Conservation (phyloP, 2,888 invertebrate species). For the Embidobia sp. region DNA sequence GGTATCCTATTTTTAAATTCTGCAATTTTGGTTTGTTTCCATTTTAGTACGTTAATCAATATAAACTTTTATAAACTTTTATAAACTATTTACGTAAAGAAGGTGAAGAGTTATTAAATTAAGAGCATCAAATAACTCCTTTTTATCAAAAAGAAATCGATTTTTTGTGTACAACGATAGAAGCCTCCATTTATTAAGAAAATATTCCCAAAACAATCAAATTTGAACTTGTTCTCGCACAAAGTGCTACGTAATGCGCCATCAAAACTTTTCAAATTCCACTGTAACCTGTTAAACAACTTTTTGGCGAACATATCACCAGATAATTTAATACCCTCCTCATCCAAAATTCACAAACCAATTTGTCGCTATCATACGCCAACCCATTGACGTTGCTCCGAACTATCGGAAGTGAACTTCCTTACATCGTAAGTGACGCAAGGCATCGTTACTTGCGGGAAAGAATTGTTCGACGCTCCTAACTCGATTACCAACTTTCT, state of each 20-base stretch:
- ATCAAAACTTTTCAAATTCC: neutral
- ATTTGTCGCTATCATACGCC: constrained; percentile 36
- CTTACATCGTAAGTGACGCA: constrained; percentile 39
- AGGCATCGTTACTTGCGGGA: constrained; percentile 45
- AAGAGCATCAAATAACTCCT: too few relatives aligned
- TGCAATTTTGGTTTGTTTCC: too few relatives aligned
- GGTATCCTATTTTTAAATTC: too few relatives aligned
- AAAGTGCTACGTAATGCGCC: neutral
- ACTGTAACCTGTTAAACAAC: neutral
- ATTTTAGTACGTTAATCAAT: too few relatives aligned
- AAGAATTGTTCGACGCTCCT: constrained; percentile 36
- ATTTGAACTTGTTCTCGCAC: too few relatives aligned
- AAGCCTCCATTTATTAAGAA: too few relatives aligned
- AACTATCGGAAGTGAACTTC: constrained; percentile 38
- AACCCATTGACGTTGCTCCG: constrained; percentile 3
- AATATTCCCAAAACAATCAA: neutral
- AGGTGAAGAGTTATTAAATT: too few relatives aligned
- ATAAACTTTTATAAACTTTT: too few relatives aligned
- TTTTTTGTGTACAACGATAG: neutral
- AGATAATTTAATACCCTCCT: constrained; percentile 9
- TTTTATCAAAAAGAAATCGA: too few relatives aligned
- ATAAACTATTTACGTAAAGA: too few relatives aligned
- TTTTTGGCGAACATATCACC: neutral
- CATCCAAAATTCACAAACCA: constrained; percentile 13
- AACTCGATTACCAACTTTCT: constrained; percentile 49